Evolutionary conservation across 2,888 invertebrate species (phyloP).

Genomic region (Punctoribates punctum): DNA sequence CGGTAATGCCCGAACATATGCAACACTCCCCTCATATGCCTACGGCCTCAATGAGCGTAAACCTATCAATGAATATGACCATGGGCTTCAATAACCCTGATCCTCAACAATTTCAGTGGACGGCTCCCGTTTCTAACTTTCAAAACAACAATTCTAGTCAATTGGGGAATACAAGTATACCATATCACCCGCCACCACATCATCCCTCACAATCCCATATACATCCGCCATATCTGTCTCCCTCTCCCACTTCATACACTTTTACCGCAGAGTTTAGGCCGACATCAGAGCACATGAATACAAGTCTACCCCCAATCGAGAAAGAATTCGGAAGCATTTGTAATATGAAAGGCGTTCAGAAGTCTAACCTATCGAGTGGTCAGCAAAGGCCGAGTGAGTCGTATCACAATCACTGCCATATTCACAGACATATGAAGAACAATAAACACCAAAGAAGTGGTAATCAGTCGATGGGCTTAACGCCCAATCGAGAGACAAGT

Average conservation of each 20-base stretch:
- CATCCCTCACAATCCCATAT: neutral
- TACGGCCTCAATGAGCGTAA: conserved; percentile 78
- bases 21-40: conserved; percentile 1
- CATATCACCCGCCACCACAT: too few species aligned
- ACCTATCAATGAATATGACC: conserved; percentile 97
- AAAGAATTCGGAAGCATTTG: conserved; percentile 43
- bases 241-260: conserved; percentile 62
- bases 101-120: conserved; percentile 25
- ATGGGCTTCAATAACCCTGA: conserved; percentile 64
- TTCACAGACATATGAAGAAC: neutral
- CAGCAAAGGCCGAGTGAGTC: neutral
- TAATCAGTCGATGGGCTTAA: neutral
- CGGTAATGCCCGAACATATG: conserved; percentile 42
- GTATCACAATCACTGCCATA: conserved; percentile 7
- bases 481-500: neutral
- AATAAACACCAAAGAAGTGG: conserved; percentile 13
- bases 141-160: neutral
- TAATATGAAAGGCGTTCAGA: neutral
- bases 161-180: neutral
- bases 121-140: conserved; percentile 7
- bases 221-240: conserved; percentile 27
- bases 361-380: neutral
- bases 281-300: conserved; percentile 54
- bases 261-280: conserved; percentile 77
- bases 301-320: conserved; percentile 42